Evolutionary conservation across 2,888 invertebrate species (phyloP).

Genomic region (Drosophila falleni): DNA sequence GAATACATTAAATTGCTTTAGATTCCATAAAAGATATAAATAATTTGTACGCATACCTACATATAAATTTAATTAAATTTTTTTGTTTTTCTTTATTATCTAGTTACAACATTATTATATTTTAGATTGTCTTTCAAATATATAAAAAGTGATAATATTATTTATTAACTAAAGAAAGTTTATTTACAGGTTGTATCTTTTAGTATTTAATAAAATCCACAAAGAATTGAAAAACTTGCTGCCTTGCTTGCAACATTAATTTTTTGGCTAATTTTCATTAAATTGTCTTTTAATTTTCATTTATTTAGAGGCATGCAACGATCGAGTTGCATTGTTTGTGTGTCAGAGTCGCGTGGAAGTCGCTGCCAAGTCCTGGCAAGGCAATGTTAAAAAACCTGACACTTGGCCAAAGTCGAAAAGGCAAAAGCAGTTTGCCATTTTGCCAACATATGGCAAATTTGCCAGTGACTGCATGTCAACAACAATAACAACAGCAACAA

Average conservation of each 20-base stretch:
- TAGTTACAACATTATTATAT: too few species aligned
- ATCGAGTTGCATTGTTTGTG: constrained; percentile 31
- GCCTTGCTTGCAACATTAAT: neutral
- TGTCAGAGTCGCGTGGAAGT: constrained; percentile 19
- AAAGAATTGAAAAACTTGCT: neutral
- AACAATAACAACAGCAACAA: constrained; percentile 21
- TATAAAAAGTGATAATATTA: too few species aligned
- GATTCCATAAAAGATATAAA: too few species aligned
- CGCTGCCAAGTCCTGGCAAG: constrained; percentile 36
- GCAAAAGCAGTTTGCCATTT: constrained; percentile 66
- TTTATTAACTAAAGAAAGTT: too few species aligned
- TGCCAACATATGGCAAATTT: constrained; percentile 77
- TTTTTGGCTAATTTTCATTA: neutral
- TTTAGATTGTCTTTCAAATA: too few species aligned
- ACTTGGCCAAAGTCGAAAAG: constrained; percentile 48
- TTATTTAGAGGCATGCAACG: neutral
- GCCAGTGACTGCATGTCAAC: constrained; percentile 62
- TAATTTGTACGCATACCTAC: too few species aligned
- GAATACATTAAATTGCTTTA: too few species aligned
- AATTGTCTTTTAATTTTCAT: constrained; percentile 16
- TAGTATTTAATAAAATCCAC: too few species aligned
- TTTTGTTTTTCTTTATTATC: too few species aligned
- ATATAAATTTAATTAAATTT: too few species aligned
- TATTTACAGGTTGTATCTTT: too few species aligned
- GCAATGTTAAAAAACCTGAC: constrained; percentile 50